Evolutionary conservation across 2,888 invertebrate genomes (phyloP).

Genomic region (Clunio marinus): DNA sequence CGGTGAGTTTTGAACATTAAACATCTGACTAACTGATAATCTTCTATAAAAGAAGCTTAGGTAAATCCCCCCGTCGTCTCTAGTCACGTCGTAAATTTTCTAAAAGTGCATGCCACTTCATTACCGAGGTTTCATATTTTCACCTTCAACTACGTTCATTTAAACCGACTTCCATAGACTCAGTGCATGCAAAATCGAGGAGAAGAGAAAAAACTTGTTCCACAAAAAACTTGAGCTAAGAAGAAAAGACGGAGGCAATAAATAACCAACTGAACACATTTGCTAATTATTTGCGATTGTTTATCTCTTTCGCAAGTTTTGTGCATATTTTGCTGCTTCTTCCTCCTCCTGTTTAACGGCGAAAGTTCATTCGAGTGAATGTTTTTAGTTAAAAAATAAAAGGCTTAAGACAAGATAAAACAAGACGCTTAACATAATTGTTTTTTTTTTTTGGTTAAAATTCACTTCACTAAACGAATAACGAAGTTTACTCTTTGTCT

Average conservation of each 20-base stretch:
- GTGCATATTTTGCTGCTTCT: not conserved
- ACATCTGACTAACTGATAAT: too few relatives aligned
- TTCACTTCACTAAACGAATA: too few relatives aligned
- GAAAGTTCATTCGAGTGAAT: not conserved
- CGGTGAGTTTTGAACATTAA: not conserved
- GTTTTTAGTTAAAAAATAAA: not conserved
- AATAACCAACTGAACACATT: slow-evolving; percentile 11
- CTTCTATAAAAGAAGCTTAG: not conserved
- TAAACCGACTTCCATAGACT: not conserved
- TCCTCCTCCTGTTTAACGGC: not conserved
- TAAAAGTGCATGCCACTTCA: not conserved
- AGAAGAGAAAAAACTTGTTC: not conserved
- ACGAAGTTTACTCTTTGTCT: too few relatives aligned
- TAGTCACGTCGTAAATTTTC: not conserved
- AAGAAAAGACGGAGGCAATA: not conserved
- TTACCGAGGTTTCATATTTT: not conserved
- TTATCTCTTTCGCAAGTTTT: slow-evolving; percentile 4
- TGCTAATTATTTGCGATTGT: slow-evolving; percentile 29
- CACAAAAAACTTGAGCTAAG: not conserved
- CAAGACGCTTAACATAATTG: slow-evolving; percentile 1
- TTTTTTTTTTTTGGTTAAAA: not conserved
- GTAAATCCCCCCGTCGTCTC: not conserved
- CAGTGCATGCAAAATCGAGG: not conserved
- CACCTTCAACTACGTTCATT: not conserved
- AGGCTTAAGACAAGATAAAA: not conserved